A percentile compares a stretch with the other conserved stretches of the same genome.
phyloP scores from a whole-genome alignment of 2,888 invertebrate genomes.

The Camponotus fellah region DNA sequence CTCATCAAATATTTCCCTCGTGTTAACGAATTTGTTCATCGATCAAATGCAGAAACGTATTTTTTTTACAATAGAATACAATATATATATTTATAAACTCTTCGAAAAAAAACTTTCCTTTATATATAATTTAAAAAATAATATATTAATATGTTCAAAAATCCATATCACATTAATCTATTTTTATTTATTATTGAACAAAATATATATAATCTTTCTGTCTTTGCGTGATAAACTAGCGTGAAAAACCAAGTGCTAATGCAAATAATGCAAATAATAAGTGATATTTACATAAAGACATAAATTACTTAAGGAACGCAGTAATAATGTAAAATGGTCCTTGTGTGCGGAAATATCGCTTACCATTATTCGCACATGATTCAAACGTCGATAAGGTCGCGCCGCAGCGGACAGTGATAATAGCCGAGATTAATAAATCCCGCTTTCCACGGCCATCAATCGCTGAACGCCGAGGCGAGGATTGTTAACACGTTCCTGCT shows the following conservation, averaged over 20 bases:
- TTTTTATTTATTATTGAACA: background rate
- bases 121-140: background rate
- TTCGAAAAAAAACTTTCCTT: background rate
- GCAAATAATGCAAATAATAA: background rate
- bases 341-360: constrained; percentile 31
- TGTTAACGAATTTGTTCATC: constrained; percentile 14
- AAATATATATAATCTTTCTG: background rate
- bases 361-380: constrained; percentile 24
- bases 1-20: constrained; percentile 12
- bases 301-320: background rate
- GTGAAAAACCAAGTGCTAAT: background rate
- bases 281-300: constrained; percentile 13
- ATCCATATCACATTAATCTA: background rate
- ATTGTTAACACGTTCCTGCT: constrained; percentile 79
- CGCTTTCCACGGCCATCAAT: constrained; percentile 80
- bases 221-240: background rate
- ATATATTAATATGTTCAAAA: background rate
- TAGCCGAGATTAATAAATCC: constrained; percentile 81
- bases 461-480: constrained; percentile 74
- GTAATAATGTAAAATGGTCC: constrained; percentile 20
- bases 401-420: constrained; percentile 72
- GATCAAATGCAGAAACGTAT: background rate
- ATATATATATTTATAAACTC: background rate
- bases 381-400: constrained; percentile 75
- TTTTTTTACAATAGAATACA: background rate